Percentiles rank a stretch among this genome's conserved stretches.
phyloP scores from a whole-genome alignment of 1,140 invertebrate genomes.

The Glossosoma conforme region DNA sequence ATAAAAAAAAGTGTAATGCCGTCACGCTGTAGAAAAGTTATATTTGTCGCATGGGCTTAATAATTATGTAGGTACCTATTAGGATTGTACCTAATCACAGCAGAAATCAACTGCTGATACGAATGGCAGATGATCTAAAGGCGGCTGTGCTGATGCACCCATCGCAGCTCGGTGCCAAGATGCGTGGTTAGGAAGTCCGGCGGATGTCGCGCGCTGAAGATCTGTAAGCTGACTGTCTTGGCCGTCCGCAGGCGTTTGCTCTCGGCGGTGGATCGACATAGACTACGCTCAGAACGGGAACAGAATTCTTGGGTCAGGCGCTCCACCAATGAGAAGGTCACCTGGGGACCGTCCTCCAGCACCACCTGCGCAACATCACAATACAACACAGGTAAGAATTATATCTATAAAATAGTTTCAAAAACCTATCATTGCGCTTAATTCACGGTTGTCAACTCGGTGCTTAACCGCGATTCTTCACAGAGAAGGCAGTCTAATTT shows the following conservation, averaged over 20 bases:
- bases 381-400: slow-evolving; percentile 1
- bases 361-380: slow-evolving; percentile 14
- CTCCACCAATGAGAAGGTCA: slow-evolving; percentile 48
- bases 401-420: background rate
- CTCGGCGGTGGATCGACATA: slow-evolving; percentile 40
- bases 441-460: background rate
- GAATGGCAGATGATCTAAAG: too few relatives aligned
- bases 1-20: too few relatives aligned
- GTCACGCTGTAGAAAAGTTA: too few relatives aligned
- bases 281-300: slow-evolving; percentile 38
- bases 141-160: too few relatives aligned
- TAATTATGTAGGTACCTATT: too few relatives aligned
- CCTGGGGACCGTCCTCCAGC: slow-evolving; percentile 43
- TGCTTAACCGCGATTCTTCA: background rate
- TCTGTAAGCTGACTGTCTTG: slow-evolving; percentile 50
- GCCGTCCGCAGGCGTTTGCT: slow-evolving; percentile 46
- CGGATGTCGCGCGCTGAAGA: slow-evolving; percentile 48
- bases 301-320: slow-evolving; percentile 41
- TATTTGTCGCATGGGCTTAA: too few relatives aligned
- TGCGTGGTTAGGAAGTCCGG: slow-evolving; percentile 58
- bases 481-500: too few relatives aligned
- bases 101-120: too few relatives aligned
- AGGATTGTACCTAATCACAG: too few relatives aligned
- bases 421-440: too few relatives aligned
- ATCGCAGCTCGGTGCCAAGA: too few relatives aligned